Evolutionary conservation across 1,140 invertebrate genomes (phyloP).

Genomic region (Catajapyx aquilonaris): DNA sequence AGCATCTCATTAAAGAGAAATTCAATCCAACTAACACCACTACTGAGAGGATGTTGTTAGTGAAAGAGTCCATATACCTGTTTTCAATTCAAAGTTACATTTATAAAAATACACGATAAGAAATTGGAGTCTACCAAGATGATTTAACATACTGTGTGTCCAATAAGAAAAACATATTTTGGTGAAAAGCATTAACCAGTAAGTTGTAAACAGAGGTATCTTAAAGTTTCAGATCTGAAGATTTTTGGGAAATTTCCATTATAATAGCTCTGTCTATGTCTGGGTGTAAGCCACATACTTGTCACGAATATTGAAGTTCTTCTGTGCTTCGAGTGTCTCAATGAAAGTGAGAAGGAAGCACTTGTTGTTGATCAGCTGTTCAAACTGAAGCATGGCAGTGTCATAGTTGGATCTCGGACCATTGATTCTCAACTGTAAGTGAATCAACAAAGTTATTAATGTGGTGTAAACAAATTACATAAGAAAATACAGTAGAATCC

Average conservation of each 20-base stretch:
- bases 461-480: not conserved
- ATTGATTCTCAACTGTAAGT: constrained; percentile 37
- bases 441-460: constrained; percentile 9
- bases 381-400: constrained; percentile 83
- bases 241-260: constrained; percentile 1
- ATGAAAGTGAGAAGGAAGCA: constrained; percentile 82
- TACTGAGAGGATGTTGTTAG: too few species aligned
- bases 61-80: too few species aligned
- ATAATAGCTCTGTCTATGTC: not conserved
- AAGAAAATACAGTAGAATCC: constrained; percentile 1
- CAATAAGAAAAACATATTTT: too few species aligned
- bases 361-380: constrained; percentile 81
- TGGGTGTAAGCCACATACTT: constrained; percentile 32
- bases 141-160: too few species aligned
- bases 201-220: too few species aligned
- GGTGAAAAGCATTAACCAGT: too few species aligned
- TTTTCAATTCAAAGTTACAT: too few species aligned
- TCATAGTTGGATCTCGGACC: constrained; percentile 69
- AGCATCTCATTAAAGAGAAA: too few species aligned
- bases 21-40: too few species aligned
- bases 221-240: not conserved
- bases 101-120: too few species aligned
- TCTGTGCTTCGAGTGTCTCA: constrained; percentile 75
- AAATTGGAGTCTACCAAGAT: too few species aligned
- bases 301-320: constrained; percentile 76